Evolutionary conservation across 2,113 vertebrate species (phyloP), one percentile per base, ranked within the genome.

Genomic region (Callipepla californica): DNA sequence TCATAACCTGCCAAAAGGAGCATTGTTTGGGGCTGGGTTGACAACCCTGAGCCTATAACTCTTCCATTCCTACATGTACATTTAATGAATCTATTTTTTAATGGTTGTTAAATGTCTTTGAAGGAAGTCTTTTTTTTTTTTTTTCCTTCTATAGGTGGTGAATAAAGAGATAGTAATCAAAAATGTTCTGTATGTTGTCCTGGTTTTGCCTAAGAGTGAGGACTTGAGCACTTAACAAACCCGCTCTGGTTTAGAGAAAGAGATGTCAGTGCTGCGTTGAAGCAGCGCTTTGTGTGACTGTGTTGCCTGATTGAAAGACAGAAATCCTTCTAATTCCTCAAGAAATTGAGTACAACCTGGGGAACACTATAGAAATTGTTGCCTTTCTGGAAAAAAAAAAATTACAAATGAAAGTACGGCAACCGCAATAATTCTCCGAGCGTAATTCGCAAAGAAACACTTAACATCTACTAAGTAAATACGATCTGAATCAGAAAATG

Each of bases 401-500:
- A 83, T 77, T 3, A 1, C 30, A 70, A 83, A 77, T 55, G 12
- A 83, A 74, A 88, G 88, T 75, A 34, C 40, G 66, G 61, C 42
- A 90, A 81, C 79, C 87, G 68, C 82, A n/a, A 0, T 65, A 16
- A 2, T 68, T 90, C 80, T 50, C 44, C 61, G 32, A 84, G 40
- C 23, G 8, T 92, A 95, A 96, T 75, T 91, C 74, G 62, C 75
- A 92, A 94, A 82, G 93, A 94, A 85, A 83, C 83, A 96, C 87
- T 95, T 90, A 28, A 89, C 73, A 79, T 65, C 17, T 11, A 86
- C 87, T 81, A 66, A 94, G 62, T 81, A 75, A 92, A 90, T 86
- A 69, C 84, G 92, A 95, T 95, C 90, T 42, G 85, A 95, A 91
- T 94, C 90, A 90, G 92, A 94, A 96, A 91, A 94, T 95, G 19